A percentile compares a stretch with the other conserved stretches of the same genome.
Conservation (phyloP, 2,797 vertebrate species). For the Rhadinocentrus ornatus region DNA sequence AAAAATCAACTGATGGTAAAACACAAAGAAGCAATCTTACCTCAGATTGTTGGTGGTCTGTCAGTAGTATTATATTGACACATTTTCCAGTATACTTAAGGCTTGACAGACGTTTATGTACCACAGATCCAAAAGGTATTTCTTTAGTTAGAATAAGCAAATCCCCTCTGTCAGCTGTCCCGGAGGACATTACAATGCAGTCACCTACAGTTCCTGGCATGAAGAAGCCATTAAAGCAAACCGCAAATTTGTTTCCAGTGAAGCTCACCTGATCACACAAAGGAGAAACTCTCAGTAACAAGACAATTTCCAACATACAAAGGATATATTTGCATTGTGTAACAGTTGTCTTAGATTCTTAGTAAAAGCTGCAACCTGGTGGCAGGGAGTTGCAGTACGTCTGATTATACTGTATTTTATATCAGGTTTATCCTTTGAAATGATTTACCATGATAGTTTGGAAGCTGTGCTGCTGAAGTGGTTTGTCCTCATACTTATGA, state of each 20-base stretch:
- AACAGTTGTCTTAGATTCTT: too few species aligned
- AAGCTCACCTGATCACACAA: conserved; percentile 34
- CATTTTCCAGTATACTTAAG: conserved; percentile 44
- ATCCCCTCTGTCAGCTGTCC: conserved; percentile 46
- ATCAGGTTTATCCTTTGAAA: too few species aligned
- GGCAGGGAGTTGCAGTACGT: too few species aligned
- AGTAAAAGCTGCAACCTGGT: too few species aligned
- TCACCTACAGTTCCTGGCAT: conserved; percentile 28
- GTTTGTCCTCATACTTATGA: too few species aligned
- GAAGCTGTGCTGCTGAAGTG: too few species aligned
- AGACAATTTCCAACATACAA: too few species aligned
- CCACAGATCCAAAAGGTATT: conserved; percentile 52
- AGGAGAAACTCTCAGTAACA: neutral
- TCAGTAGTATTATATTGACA: conserved; percentile 52
- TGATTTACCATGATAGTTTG: too few species aligned
- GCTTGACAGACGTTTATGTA: conserved; percentile 50
- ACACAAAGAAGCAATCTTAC: conserved; percentile 16
- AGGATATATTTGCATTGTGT: too few species aligned
- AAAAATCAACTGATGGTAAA: neutral
- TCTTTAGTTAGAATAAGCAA: conserved; percentile 11
- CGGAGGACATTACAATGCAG: conserved; percentile 58
- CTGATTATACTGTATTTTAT: too few species aligned
- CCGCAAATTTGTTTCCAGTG: conserved; percentile 18
- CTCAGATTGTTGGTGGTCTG: conserved; percentile 26
- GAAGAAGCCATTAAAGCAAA: conserved; percentile 52